Conservation (phyloP, 2,888 invertebrate species). For the Sphinx pinastri region DNA sequence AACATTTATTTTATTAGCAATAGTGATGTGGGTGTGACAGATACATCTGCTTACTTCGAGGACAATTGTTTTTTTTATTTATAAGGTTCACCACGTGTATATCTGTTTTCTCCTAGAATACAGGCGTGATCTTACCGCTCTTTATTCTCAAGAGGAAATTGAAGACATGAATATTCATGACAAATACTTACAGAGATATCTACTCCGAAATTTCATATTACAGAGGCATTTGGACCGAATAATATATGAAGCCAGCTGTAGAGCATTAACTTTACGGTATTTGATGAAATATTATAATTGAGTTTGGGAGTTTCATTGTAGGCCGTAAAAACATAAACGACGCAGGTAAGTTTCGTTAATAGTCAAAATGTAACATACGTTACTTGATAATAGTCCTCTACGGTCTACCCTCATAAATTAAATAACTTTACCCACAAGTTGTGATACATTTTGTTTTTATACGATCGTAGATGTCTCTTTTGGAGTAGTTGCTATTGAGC, state of each 20-base stretch:
- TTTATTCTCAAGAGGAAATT: too few species aligned
- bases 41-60: too few species aligned
- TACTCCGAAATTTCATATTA: too few species aligned
- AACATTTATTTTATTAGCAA: background rate
- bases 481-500: background rate
- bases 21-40: background rate
- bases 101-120: too few species aligned
- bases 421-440: background rate
- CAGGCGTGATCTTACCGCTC: too few species aligned
- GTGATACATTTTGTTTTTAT: background rate
- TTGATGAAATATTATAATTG: background rate
- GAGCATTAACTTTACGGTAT: background rate
- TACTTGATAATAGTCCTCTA: background rate
- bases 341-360: background rate
- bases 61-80: too few species aligned
- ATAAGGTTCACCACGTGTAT: too few species aligned
- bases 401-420: background rate
- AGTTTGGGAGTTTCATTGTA: background rate
- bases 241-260: too few species aligned
- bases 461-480: too few species aligned
- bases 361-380: background rate
- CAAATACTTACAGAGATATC: too few species aligned
- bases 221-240: too few species aligned
- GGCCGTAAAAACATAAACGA: constrained; percentile 11
- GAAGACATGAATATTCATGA: too few species aligned